Base-by-base conservation (phyloP, 2,113 vertebrate species). In the Paralichthys olivaceus region DNA sequence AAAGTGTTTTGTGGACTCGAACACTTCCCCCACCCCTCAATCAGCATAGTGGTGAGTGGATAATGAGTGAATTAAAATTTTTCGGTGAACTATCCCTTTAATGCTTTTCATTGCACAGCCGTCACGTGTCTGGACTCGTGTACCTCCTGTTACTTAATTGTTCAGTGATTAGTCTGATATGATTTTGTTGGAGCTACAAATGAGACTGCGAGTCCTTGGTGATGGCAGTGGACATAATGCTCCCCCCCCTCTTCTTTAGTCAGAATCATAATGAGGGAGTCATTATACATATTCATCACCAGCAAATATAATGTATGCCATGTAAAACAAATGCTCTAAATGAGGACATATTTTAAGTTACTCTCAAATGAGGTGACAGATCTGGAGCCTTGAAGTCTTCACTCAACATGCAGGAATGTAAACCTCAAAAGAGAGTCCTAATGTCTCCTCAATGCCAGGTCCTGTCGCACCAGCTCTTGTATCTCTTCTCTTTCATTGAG, bases 101-200 rank as follows among this genome's bases (percentile, higher is more conserved):
- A 34, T 34, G n/a, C n/a, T 76, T 85, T 81, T 80, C 83, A 75
- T 80, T 29, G 64, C 22, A 15, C 67, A 20, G 66, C 55, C 69
- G 19, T 85, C 83, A 79, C 49, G 0, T 72, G 71, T 53, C 81
- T 64, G 79, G 67, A 73, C 65, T 47, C 45, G 5, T 47, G 3
- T 19, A 8, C n/a, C 71, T 68, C 49, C 47, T 6, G 23, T 63
- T 91, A 86, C 85, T 89, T 89, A 85, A 83, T 84, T 61, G 72
- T 64, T 49, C 47, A 8, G 19, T 20, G 49, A 89, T 82, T 70
- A 84, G 74, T 75, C 72, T 75, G 85, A 83, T 83, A 40, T 14
- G 22, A 79, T 79, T 80, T 86, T n/a, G n/a, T n/a, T n/a, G n/a
- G n/a, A n/a, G n/a, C n/a, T 23, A 61, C 53, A 70, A 43, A 62